Base-by-base conservation (phyloP, 2,888 invertebrate genomes). In the Scrobipalpa atriplicella region DNA sequence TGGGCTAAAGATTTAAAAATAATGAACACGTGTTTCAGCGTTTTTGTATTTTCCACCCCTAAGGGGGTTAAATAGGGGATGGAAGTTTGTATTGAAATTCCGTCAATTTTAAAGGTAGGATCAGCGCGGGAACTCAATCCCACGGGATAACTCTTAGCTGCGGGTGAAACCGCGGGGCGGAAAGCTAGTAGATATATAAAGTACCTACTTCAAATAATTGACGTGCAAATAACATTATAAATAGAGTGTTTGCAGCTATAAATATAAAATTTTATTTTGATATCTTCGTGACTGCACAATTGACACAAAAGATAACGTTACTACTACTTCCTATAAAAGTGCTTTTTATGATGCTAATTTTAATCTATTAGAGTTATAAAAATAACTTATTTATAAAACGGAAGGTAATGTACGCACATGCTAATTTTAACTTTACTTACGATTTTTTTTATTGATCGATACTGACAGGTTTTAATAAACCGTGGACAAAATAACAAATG, bases 361-460 rank as follows among this genome's bases (percentile, higher is more conserved):
- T 13, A n/a, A 38, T 13, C 1, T 29, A 58, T 58, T 29, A 58
- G 58, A 58, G 36, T 38, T n/a, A 58, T 36, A 11, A 29, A 58
- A 58, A 36, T 58, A 11, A n/a, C 36, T 36, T 36, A 52, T 58
- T 36, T 13, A 29, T 38, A 38, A 58, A 58, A 58, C 58, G 58
- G 58, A 58, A 58, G 58, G 58, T 58, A 58, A 58, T 58, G 10
- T 36, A 62, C 62, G n/a, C 29, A 58, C 58, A n/a, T 58, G 58
- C 38, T 58, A 58, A 58, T 58, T 38, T 58, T 38, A 58, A 36
- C 29, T 29, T 38, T 8, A 29, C 1, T 21, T 36, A 16, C 16
- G 38, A 16, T n/a, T 29, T 21, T 56, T 38, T 38, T 38, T 58
- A 2, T n/a, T 9, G 5, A 6, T 16, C 16, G n/a, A 16, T 47